Percentiles rank a stretch among this genome's conserved stretches.
Evolutionary conservation across 2,888 invertebrate genomes (phyloP).

Genomic region (Oasisia sp.): DNA sequence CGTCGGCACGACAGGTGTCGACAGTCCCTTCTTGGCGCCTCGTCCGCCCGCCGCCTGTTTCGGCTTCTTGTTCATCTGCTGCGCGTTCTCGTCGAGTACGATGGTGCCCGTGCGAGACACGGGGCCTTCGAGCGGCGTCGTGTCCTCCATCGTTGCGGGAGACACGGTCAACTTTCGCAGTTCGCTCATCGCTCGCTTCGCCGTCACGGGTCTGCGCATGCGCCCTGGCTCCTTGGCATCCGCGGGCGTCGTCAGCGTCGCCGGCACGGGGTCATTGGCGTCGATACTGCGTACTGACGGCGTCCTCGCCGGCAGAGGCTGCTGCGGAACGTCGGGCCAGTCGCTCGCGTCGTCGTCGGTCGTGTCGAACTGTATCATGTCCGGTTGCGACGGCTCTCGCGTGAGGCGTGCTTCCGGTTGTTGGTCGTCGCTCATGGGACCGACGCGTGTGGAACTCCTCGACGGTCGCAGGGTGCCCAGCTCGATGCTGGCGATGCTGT

Average conservation of each 20-base stretch:
- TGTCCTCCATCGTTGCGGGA: not conserved
- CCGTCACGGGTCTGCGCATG: not conserved
- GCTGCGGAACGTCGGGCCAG: not conserved
- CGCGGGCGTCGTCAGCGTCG: not conserved
- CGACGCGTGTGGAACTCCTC: not conserved
- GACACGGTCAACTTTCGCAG: not conserved
- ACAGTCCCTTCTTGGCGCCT: not conserved
- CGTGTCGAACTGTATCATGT: not conserved
- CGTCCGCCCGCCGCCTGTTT: not conserved
- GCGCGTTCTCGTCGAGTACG: not conserved
- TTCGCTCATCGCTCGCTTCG: slow-evolving; percentile 1
- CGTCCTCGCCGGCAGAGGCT: not conserved
- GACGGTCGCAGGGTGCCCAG: not conserved
- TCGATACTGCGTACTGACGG: not conserved
- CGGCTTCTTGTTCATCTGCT: not conserved
- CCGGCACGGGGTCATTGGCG: not conserved
- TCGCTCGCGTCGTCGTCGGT: not conserved
- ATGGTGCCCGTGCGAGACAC: not conserved
- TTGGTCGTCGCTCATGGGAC: not conserved
- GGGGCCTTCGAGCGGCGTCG: not conserved
- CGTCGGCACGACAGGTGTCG: not conserved
- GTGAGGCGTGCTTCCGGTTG: not conserved
- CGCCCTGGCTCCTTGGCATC: not conserved
- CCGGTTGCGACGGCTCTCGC: not conserved
- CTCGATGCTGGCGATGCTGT: slow-evolving; percentile 4